phyloP scores from a whole-genome alignment of 2,797 vertebrate species.

The Argentina silus region DNA sequence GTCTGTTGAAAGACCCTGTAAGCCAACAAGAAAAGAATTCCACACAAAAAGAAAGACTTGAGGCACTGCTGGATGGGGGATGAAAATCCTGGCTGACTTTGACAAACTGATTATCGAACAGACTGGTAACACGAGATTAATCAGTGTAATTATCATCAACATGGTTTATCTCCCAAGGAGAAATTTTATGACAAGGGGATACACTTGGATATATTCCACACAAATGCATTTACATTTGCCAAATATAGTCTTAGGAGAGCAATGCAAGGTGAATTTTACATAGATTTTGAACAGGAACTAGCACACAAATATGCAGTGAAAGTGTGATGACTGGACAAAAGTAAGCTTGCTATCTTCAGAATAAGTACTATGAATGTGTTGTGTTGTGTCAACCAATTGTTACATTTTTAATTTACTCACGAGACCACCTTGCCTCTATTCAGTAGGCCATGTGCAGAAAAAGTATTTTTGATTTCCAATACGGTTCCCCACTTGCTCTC shows the following conservation, averaged over 20 bases:
- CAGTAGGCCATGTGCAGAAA: neutral
- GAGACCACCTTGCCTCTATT: neutral
- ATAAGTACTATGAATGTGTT: no score
- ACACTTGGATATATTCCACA: conserved; percentile 50
- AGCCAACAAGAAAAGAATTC: conserved; percentile 66
- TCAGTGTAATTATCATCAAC: conserved; percentile 73
- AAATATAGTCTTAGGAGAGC: conserved; percentile 20
- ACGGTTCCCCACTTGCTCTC: neutral
- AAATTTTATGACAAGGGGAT: conserved; percentile 50
- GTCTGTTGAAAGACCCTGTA: conserved; percentile 67
- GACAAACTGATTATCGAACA: conserved; percentile 76
- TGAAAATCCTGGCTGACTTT: conserved; percentile 72
- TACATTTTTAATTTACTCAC: no score
- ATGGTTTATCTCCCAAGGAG: conserved; percentile 64
- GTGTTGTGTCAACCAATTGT: no score
- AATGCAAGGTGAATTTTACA: neutral
- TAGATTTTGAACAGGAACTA: neutral
- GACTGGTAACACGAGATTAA: conserved; percentile 75
- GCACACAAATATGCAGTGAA: neutral
- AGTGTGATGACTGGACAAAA: neutral
- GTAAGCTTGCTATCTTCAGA: no score
- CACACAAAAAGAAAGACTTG: conserved; percentile 47
- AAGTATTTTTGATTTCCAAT: neutral
- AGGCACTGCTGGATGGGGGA: conserved; percentile 60
- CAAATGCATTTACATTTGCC: conserved; percentile 38